These are phyloP conservation scores for Oreonectes daqikongensis DNA, from an alignment of 2,797 vertebrate species.

Conservation along the genomic window DNA sequence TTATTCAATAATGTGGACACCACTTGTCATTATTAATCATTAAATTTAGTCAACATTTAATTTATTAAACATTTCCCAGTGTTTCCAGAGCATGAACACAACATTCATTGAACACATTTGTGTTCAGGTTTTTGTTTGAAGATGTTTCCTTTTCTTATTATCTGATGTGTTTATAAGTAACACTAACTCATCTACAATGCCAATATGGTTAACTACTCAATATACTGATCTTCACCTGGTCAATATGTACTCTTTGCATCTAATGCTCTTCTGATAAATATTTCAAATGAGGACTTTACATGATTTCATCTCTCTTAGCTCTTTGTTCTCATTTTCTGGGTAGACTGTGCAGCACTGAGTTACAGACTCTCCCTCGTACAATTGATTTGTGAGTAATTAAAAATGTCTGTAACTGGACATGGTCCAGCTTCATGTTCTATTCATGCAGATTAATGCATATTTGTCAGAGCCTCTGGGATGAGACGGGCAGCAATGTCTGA, in stretches of 20 bases:
- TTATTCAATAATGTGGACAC: too few species aligned
- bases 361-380: slow-evolving; percentile 50
- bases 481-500: slow-evolving; percentile 74
- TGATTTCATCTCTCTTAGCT: slow-evolving; percentile 29
- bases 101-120: too few species aligned
- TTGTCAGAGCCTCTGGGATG: slow-evolving; percentile 73
- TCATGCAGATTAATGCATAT: slow-evolving; percentile 83
- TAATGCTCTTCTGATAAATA: background rate
- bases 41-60: background rate
- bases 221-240: background rate
- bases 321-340: slow-evolving; percentile 4
- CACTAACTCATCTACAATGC: background rate
- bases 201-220: background rate
- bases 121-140: too few species aligned
- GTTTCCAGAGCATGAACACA: background rate
- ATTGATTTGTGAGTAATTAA: slow-evolving; percentile 78
- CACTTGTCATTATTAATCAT: too few species aligned
- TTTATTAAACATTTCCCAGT: background rate
- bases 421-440: slow-evolving; percentile 78
- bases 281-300: background rate
- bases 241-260: background rate
- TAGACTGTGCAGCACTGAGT: slow-evolving; percentile 29
- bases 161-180: slow-evolving; percentile 3
- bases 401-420: slow-evolving; percentile 71
- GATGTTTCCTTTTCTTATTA: slow-evolving; percentile 19